A percentile compares a stretch with the other conserved stretches of the same genome.
Conservation (phyloP, 2,888 invertebrate species). For the Hydraecia micacea region DNA sequence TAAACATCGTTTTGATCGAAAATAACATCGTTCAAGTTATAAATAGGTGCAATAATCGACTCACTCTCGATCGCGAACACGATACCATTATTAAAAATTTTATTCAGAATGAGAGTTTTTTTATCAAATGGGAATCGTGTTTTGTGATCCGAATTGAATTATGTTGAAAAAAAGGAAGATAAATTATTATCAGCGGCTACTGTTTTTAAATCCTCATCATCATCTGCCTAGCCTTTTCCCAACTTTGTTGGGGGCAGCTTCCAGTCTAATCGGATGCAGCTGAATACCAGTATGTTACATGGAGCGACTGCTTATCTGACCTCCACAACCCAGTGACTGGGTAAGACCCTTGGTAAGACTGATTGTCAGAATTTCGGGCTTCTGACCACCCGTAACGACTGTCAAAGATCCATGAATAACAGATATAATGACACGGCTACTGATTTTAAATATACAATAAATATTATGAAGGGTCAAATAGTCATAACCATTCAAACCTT, state of each 20-base stretch:
- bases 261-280: too few species aligned
- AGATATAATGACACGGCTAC: background rate
- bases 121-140: background rate
- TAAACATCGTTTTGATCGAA: conserved; percentile 18
- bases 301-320: too few species aligned
- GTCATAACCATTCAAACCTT: background rate
- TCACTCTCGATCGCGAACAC: conserved; percentile 15
- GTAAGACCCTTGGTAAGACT: too few species aligned
- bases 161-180: background rate
- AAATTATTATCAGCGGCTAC: too few species aligned
- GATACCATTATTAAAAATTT: conserved; percentile 27
- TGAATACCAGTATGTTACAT: too few species aligned
- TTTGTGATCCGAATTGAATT: background rate
- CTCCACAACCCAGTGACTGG: too few species aligned
- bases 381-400: too few species aligned
- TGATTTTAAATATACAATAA: background rate
- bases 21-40: conserved; percentile 14
- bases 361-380: too few species aligned
- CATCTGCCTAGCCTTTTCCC: too few species aligned
- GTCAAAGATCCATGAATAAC: background rate
- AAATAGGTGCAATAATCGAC: conserved; percentile 34
- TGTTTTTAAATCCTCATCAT: background rate
- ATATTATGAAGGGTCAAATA: background rate
- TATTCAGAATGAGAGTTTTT: background rate
- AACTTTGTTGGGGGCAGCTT: too few species aligned